Conservation (phyloP, 2,113 vertebrate species). For the Melanostigma gelatinosum region DNA sequence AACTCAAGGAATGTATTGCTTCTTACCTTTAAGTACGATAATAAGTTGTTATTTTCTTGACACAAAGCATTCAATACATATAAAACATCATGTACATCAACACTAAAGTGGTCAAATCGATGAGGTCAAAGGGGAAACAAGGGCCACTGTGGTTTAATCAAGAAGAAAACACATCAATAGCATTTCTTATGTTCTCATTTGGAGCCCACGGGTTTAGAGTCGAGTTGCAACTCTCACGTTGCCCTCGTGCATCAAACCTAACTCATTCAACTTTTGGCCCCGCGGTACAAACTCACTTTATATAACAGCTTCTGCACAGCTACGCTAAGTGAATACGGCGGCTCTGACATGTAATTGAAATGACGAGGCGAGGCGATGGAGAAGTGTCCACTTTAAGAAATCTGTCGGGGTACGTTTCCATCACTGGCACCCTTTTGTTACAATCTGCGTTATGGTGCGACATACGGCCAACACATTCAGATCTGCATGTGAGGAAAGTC, state of each 20-base stretch:
- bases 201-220: not conserved
- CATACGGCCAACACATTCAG: slow-evolving; percentile 63
- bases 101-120: not conserved
- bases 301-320: slow-evolving; percentile 39
- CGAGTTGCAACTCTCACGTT: slow-evolving; percentile 1
- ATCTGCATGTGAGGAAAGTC: slow-evolving; percentile 47
- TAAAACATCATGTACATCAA: not conserved
- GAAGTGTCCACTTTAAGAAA: slow-evolving; percentile 42
- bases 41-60: not conserved
- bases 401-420: slow-evolving; percentile 20
- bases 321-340: slow-evolving; percentile 51
- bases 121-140: slow-evolving; percentile 21
- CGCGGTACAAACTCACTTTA: slow-evolving; percentile 18
- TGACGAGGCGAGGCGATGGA: slow-evolving; percentile 16
- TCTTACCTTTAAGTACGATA: not conserved
- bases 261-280: slow-evolving; percentile 1
- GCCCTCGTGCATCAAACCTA: slow-evolving; percentile 23
- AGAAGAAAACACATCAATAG: not conserved
- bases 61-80: not conserved
- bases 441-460: slow-evolving; percentile 77
- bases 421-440: slow-evolving; percentile 71
- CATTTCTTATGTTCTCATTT: slow-evolving; percentile 3
- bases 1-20: not conserved
- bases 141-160: not conserved
- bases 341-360: slow-evolving; percentile 40